Conservation (phyloP, 2,888 invertebrate species). For the Aethes cnicana region DNA sequence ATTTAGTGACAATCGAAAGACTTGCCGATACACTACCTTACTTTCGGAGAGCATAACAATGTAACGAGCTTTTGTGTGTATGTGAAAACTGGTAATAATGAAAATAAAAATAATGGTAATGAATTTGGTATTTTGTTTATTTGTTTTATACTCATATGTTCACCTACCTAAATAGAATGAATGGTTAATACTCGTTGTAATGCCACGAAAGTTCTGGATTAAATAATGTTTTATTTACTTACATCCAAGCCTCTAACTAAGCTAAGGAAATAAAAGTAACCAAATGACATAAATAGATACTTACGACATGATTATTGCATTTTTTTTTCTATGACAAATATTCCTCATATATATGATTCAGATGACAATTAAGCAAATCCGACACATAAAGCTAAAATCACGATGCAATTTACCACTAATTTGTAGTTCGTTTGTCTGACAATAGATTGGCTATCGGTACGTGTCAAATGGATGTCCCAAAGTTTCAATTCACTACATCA, state of each 20-base stretch:
- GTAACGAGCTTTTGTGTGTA: constrained; percentile 33
- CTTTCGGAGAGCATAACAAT: constrained; percentile 10
- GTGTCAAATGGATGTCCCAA: constrained; percentile 71
- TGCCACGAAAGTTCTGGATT: too few species aligned
- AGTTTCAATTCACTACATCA: constrained; percentile 48
- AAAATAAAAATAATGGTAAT: background rate
- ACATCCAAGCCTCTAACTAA: too few species aligned
- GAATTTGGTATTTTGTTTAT: constrained; percentile 3
- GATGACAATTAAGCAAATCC: constrained; percentile 55
- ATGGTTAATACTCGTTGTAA: background rate
- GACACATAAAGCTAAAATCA: constrained; percentile 54
- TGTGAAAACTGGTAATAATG: constrained; percentile 33
- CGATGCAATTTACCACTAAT: constrained; percentile 51
- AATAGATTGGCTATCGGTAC: constrained; percentile 57
- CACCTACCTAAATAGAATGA: too few species aligned
- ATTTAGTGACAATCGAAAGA: constrained; percentile 37
- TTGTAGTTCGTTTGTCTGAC: constrained; percentile 47
- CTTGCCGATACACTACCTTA: constrained; percentile 14
- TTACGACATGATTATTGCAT: too few species aligned
- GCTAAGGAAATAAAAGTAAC: too few species aligned
- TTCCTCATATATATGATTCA: constrained; percentile 8
- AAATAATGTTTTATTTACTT: too few species aligned
- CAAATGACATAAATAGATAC: too few species aligned
- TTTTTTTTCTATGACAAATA: background rate
- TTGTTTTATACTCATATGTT: background rate